Base-by-base conservation (phyloP, 2,113 vertebrate genomes). In the Apteryx mantelli region DNA sequence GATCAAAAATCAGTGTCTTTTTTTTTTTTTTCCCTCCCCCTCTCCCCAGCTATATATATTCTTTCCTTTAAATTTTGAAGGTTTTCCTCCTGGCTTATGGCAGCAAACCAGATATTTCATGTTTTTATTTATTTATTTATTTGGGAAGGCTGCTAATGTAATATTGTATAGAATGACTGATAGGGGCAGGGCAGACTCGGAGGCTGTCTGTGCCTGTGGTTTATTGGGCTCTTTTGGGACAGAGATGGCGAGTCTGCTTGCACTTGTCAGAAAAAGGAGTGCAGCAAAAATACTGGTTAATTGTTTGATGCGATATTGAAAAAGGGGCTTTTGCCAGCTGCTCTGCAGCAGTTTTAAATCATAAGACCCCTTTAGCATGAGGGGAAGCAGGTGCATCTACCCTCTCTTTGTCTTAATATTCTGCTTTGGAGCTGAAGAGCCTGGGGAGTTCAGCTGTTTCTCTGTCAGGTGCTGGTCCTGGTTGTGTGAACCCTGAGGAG, bases 341-440 rank as follows among this genome's bases (percentile, higher is more conserved):
- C 44, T 94, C 16, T 84, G 56, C 77, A 84, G 81, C 53, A 82
- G 25, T 48, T 63, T 88, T 53, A 80, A 56, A 80, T 89, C 79
- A 17, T 65, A 9, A 50, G 40, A 52, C 9, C 28, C 3, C 1
- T 77, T 70, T 30, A 75, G n/a, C 25, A 9, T 3, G 16, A 68
- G 91, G 40, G 7, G 60, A 12, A 75, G 52, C 0, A 1, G 38
- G 7, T 28, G 25, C 34, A 28, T 44, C 48, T 71, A 1, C 1
- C 0, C 9, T 87, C 18, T 32, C 8, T 3, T 30, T 46, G 34
- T 32, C 6, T 85, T 70, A 34, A 52, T 36, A 38, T 3, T 79
- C 17, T n/a, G 0, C 1, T 82, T 76, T 15, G 6, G 32, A 76
- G 42, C 18, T 0, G 0, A 79, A 60, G 56, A n/a, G n/a, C 21